A percentile compares a stretch with the other conserved stretches of the same genome.
Evolutionary conservation across 2,797 vertebrate species (phyloP).

Genomic region (Sorex maritimensis): DNA sequence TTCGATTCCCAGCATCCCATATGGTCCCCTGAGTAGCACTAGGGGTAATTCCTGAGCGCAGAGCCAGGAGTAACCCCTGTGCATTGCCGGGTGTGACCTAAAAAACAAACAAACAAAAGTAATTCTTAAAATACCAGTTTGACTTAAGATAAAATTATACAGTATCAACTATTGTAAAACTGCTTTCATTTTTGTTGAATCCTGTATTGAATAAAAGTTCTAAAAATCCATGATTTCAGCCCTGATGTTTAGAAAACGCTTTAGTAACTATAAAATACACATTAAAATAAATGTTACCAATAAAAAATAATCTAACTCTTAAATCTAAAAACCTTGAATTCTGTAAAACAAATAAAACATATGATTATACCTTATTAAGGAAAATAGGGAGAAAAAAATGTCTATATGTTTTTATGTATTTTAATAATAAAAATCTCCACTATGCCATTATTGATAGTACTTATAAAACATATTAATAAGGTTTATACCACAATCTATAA

Average conservation of each 20-base stretch:
- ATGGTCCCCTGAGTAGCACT: no score
- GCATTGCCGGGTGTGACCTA: no score
- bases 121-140: constrained; percentile 20
- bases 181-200: neutral
- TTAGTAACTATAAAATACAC: constrained; percentile 29
- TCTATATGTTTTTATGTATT: neutral
- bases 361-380: constrained; percentile 3
- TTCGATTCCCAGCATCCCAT: no score
- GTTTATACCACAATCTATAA: constrained; percentile 32
- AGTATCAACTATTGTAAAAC: neutral
- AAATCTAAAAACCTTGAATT: constrained; percentile 39
- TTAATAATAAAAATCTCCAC: constrained; percentile 28
- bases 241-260: constrained; percentile 42
- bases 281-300: neutral
- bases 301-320: neutral
- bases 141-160: constrained; percentile 12
- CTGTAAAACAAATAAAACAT: constrained; percentile 10
- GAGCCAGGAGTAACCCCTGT: no score
- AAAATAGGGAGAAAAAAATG: neutral
- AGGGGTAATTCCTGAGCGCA: no score
- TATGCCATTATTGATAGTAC: neutral
- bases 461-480: neutral
- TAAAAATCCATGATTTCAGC: neutral
- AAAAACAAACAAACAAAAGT: neutral
- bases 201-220: neutral